Evolutionary conservation across 2,113 vertebrate species (phyloP).

Genomic region (Myrmecobius fasciatus): DNA sequence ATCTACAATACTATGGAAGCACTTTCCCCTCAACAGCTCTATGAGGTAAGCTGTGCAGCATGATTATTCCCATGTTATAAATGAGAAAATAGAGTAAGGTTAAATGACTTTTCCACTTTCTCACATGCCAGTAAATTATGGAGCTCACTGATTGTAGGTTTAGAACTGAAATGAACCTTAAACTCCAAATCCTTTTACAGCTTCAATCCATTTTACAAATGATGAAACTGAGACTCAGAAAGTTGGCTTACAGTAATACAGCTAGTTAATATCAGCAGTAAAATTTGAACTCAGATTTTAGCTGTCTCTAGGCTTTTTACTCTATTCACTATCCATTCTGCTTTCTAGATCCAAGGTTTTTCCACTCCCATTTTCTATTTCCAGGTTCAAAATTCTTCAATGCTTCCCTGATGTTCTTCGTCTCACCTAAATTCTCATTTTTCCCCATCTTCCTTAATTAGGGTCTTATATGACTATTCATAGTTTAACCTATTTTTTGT

Average conservation of each 20-base stretch:
- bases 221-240: not conserved
- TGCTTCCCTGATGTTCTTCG: not conserved
- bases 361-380: not conserved
- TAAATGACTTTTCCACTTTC: not conserved
- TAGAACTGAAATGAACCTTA: not conserved
- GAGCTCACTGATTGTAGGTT: not conserved
- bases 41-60: not conserved
- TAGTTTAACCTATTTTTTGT: not conserved
- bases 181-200: not conserved
- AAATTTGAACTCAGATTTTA: not conserved
- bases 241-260: not conserved
- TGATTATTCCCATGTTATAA: not conserved
- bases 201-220: not conserved
- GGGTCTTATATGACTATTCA: not conserved
- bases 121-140: not conserved
- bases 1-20: not conserved
- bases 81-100: not conserved
- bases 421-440: not conserved
- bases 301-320: not conserved
- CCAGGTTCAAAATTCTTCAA: not conserved
- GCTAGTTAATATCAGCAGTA: not conserved
- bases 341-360: not conserved
- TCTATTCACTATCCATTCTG: not conserved
- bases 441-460: not conserved
- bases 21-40: not conserved